Evolutionary conservation across 2,888 invertebrate genomes (phyloP).

Genomic region (Flexamia atlantica): DNA sequence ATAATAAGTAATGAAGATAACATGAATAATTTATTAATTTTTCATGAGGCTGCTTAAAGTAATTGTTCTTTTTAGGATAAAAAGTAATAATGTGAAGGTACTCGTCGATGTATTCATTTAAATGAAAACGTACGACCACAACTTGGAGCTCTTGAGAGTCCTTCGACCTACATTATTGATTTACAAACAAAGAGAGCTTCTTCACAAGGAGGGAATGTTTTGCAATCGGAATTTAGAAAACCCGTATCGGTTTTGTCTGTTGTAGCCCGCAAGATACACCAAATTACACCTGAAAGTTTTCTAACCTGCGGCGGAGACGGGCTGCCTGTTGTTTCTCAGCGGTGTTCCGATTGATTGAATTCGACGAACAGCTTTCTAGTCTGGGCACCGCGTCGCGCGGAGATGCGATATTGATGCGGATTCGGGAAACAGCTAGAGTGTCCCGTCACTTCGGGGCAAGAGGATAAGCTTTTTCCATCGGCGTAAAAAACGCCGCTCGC

Average conservation of each 20-base stretch:
- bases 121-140: too few species aligned
- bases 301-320: not conserved
- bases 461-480: slow-evolving; percentile 36
- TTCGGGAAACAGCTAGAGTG: not conserved
- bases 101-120: too few species aligned
- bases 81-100: too few species aligned
- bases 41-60: too few species aligned
- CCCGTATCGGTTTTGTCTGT: slow-evolving; percentile 15
- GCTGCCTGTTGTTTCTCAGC: not conserved
- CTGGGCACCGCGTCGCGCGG: not conserved
- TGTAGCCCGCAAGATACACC: not conserved
- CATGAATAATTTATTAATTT: too few species aligned
- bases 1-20: too few species aligned
- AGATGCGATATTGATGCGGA: not conserved
- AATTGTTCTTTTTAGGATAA: too few species aligned
- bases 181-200: slow-evolving; percentile 8
- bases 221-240: slow-evolving; percentile 26
- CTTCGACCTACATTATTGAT: not conserved
- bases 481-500: slow-evolving; percentile 36
- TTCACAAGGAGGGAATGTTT: not conserved
- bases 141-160: too few species aligned
- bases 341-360: slow-evolving; percentile 26
- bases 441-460: slow-evolving; percentile 15
- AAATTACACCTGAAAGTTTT: slow-evolving; percentile 47
- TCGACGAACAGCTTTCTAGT: not conserved